Conservation (phyloP, 2,113 vertebrate species). For the Tragelaphus buxtoni region DNA sequence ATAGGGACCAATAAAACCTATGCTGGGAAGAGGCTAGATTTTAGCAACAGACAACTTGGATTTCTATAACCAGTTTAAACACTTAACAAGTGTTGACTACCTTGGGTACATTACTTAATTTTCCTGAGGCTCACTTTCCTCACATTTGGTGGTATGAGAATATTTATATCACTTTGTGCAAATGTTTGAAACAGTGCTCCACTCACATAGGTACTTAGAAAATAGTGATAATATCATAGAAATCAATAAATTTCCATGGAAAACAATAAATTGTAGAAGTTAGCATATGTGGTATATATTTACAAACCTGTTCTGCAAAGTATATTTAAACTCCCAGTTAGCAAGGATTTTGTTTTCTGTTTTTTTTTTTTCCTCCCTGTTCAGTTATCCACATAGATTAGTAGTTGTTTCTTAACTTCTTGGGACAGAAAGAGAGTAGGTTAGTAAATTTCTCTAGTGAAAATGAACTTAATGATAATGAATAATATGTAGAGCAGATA, state of each 20-base stretch:
- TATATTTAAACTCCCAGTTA: background rate
- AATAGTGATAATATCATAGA: background rate
- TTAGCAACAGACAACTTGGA: background rate
- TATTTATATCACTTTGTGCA: background rate
- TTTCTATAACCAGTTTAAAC: background rate
- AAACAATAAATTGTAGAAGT: background rate
- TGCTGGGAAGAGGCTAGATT: background rate
- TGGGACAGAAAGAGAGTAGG: background rate
- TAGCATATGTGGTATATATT: background rate
- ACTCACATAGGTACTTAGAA: background rate
- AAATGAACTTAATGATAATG: background rate
- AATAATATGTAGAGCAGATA: background rate
- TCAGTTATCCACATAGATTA: background rate
- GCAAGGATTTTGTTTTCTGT: background rate
- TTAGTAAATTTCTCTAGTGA: background rate
- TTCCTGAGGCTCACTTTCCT: background rate
- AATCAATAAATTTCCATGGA: background rate
- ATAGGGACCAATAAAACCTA: background rate
- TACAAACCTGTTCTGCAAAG: background rate
- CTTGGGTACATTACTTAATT: background rate
- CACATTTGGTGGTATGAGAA: background rate
- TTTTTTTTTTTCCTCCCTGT: background rate
- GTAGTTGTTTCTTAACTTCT: background rate
- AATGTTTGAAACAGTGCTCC: background rate
- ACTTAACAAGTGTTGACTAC: background rate